These are phyloP conservation scores for Megamerina dolium DNA, from an alignment of 2,888 invertebrate species.

Conservation along the genomic window DNA sequence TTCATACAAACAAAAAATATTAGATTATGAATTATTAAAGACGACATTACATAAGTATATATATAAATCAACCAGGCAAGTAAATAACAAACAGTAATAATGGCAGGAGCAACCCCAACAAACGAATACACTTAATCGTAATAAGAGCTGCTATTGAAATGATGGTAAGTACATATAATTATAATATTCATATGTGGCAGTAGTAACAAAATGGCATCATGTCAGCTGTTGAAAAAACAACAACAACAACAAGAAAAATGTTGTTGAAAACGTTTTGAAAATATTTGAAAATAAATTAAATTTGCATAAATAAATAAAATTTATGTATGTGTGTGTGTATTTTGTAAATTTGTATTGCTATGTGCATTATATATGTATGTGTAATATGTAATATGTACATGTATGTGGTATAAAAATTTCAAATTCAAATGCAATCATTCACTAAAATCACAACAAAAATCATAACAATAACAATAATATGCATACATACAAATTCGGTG, in stretches of 20 bases:
- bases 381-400: not conserved
- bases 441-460: not conserved
- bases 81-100: not conserved
- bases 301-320: constrained; percentile 12
- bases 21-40: constrained; percentile 8
- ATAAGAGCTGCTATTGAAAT: no score
- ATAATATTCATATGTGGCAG: no score
- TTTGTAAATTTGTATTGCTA: no score
- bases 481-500: not conserved
- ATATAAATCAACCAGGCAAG: not conserved
- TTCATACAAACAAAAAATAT: not conserved
- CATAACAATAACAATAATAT: not conserved
- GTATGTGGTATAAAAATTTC: no score
- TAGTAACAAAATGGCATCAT: not conserved
- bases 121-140: not conserved
- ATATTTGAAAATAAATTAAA: constrained; percentile 10
- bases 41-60: not conserved
- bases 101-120: not conserved
- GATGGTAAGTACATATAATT: no score
- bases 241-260: no score
- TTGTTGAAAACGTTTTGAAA: no score
- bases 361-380: not conserved
- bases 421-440: not conserved
- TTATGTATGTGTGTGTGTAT: no score
- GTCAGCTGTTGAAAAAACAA: not conserved